Base-by-base conservation (phyloP, 53 echinoderm and acorn worm species). In the Luidia sarsii region DNA sequence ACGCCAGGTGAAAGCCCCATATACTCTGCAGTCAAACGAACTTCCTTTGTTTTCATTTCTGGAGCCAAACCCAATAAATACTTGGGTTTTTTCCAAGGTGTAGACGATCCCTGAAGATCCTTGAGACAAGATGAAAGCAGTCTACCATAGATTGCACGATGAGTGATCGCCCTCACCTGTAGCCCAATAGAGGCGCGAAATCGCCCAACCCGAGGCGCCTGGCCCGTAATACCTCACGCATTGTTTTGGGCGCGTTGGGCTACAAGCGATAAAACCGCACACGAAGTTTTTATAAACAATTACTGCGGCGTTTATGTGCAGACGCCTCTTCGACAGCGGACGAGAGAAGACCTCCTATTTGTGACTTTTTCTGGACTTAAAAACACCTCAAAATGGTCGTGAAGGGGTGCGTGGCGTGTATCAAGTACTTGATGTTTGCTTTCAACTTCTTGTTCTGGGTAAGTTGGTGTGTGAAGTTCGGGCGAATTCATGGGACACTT, bases 361-460 rank as follows among this genome's bases (percentile, higher is more conserved):
- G n/a, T n/a, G n/a, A n/a, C n/a, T n/a, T n/a, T n/a, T n/a, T n/a
- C n/a, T n/a, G n/a, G n/a, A n/a, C n/a, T 10, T 3, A 33, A 75
- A 43, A 60, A 2, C 32, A 8, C 37, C 8, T 4, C 2, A 54
- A 65, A 65, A 82, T 82, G 82, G 68, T 69, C 28, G 68, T 82
- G 23, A n/a, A 43, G 30, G 94, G 88, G 11, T 91, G 88, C 79
- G 82, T 94, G 1, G 81, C 85, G 15, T 95, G 95, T 75, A 82
- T 91, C 59, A 95, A 95, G 69, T 95, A 95, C 64, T 83, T 95
- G 80, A 83, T 95, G 92, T 89, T 95, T 73, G 91, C 91, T 22
- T 95, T 95, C 85, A 95, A 95, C 87, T 95, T 95, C 75, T 80
- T 95, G 64, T 89, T 95, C 37, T 92, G 89, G 95, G 95, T 95